phyloP scores from a whole-genome alignment of 2,888 invertebrate species.

The Taphrorychus bicolor region DNA sequence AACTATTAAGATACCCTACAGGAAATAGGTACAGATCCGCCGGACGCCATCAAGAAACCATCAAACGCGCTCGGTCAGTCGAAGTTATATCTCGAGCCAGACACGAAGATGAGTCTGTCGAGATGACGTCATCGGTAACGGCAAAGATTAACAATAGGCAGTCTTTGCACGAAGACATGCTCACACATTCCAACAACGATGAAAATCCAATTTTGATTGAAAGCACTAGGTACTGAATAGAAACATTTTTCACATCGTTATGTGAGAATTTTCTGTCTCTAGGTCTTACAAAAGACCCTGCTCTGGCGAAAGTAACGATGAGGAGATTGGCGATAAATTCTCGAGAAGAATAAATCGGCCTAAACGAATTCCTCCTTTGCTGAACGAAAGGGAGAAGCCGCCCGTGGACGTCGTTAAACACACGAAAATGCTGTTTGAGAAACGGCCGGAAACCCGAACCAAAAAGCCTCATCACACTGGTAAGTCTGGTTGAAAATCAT shows the following conservation, averaged over 20 bases:
- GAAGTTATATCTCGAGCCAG: conserved; percentile 77
- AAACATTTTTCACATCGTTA: too few species aligned
- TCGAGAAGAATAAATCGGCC: conserved; percentile 61
- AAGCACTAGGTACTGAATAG: not conserved
- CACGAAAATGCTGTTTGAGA: conserved; percentile 84
- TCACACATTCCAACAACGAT: conserved; percentile 43
- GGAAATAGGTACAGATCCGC: conserved; percentile 62
- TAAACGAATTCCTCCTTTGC: conserved; percentile 69
- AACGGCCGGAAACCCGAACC: conserved; percentile 65
- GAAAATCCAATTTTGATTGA: not conserved
- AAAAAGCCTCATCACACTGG: conserved; percentile 62
- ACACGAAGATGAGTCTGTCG: conserved; percentile 30
- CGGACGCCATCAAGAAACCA: conserved; percentile 60
- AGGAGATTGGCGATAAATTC: conserved; percentile 36
- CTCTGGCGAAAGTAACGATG: conserved; percentile 24
- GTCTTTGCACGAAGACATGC: conserved; percentile 62
- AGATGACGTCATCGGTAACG: conserved; percentile 28
- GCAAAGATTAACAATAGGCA: conserved; percentile 53
- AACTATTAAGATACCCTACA: conserved; percentile 20
- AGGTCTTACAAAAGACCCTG: conserved; percentile 29
- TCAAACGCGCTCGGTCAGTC: conserved; percentile 86
- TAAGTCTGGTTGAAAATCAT: conserved; percentile 12
- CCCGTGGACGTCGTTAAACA: conserved; percentile 90
- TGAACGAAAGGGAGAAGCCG: conserved; percentile 80
- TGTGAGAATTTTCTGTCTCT: too few species aligned